Percentiles rank a stretch among this genome's conserved stretches.
Conservation (phyloP, 2,113 vertebrate genomes). For the Eclectus roratus region DNA sequence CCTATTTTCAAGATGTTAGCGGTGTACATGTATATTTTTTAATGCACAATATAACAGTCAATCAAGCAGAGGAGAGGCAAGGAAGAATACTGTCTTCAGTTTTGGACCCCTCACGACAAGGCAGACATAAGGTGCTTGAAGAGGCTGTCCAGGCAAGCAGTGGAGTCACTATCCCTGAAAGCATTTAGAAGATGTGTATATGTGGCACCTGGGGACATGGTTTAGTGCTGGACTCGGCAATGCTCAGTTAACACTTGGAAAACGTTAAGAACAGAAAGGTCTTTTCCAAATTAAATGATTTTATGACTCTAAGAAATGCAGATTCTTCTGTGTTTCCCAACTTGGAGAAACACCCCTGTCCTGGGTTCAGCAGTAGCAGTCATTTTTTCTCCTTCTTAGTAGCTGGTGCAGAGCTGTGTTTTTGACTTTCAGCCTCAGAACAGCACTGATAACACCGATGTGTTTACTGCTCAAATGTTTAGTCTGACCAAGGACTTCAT, state of each 20-base stretch:
- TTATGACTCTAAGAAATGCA: not conserved
- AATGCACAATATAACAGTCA: not conserved
- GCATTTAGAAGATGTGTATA: not conserved
- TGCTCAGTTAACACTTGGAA: not conserved
- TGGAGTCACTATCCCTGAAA: not conserved
- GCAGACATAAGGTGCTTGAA: not conserved
- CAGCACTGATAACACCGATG: too few relatives aligned
- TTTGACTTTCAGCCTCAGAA: too few relatives aligned
- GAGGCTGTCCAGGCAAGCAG: not conserved
- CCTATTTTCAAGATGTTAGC: not conserved
- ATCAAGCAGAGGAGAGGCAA: not conserved
- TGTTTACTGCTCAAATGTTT: too few relatives aligned
- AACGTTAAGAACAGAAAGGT: not conserved
- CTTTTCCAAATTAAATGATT: not conserved
- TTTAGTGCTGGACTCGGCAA: not conserved
- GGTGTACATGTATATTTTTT: fast-evolving
- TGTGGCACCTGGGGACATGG: not conserved
- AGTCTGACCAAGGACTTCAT: too few relatives aligned
- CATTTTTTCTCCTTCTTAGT: too few relatives aligned
- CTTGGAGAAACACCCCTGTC: not conserved
- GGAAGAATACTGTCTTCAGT: not conserved
- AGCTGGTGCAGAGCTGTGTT: too few relatives aligned
- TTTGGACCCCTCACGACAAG: not conserved
- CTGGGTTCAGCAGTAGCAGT: too few relatives aligned
- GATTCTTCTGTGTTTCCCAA: not conserved